A percentile compares a stretch with the other conserved stretches of the same genome.
Evolutionary conservation across 2,888 invertebrate genomes (phyloP).

Genomic region (Hemistola chrysoprasaria): DNA sequence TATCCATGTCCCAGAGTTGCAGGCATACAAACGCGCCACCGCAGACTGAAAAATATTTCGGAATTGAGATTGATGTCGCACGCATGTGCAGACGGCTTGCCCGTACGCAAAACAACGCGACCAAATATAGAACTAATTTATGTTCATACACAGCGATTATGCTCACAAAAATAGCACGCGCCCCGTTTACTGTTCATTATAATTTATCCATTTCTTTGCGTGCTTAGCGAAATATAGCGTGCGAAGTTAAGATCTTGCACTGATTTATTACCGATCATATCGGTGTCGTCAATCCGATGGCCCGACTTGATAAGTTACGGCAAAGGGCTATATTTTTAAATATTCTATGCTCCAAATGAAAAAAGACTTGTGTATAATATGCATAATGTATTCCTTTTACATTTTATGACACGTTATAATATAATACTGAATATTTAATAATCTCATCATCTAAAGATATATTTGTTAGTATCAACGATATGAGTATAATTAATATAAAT

Average conservation of each 20-base stretch:
- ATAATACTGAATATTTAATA: no score
- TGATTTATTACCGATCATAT: constrained; percentile 34
- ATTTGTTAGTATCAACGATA: constrained; percentile 60
- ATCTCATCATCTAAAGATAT: constrained; percentile 12
- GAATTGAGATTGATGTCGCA: constrained; percentile 81
- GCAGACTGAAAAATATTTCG: constrained; percentile 79
- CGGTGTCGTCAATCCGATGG: constrained; percentile 27
- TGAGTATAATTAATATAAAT: constrained; percentile 79
- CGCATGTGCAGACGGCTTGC: constrained; percentile 80
- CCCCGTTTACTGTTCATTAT: constrained; percentile 54
- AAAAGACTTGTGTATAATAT: no score
- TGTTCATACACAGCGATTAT: constrained; percentile 79
- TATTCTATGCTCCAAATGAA: not conserved
- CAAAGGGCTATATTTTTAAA: constrained; percentile 3
- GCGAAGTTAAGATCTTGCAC: constrained; percentile 33
- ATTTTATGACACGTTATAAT: no score
- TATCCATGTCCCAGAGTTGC: no score
- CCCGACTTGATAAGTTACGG: constrained; percentile 9
- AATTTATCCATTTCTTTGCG: constrained; percentile 55
- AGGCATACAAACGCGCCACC: constrained; percentile 24
- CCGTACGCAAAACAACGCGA: constrained; percentile 77
- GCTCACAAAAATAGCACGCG: constrained; percentile 63
- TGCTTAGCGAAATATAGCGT: constrained; percentile 36
- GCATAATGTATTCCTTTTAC: no score
- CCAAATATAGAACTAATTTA: constrained; percentile 81